Conservation (phyloP, 2,888 invertebrate genomes). For the Melitaea athalia region DNA sequence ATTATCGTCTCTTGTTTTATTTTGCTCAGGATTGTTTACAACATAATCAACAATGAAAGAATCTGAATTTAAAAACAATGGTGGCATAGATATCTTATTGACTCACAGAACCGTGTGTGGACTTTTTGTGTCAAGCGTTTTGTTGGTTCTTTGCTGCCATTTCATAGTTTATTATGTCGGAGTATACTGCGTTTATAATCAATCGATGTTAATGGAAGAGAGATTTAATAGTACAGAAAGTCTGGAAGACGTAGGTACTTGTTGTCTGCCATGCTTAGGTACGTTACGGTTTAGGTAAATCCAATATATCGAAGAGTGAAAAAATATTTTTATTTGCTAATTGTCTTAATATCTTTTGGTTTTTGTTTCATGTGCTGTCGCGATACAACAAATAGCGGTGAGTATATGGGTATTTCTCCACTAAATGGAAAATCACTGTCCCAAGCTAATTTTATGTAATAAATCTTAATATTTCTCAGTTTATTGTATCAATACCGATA, state of each 20-base stretch:
- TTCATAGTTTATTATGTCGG: slow-evolving; percentile 29
- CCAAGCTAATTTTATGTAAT: too few species aligned
- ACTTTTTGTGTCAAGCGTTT: slow-evolving; percentile 56
- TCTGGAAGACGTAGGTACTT: slow-evolving; percentile 69
- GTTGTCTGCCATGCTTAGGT: slow-evolving; percentile 75
- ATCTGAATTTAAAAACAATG: slow-evolving; percentile 70
- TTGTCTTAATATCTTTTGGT: slow-evolving; percentile 35
- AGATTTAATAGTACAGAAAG: slow-evolving; percentile 67
- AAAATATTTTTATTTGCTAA: not conserved
- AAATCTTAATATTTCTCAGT: too few species aligned
- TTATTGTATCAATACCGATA: too few species aligned
- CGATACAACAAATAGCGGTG: slow-evolving; percentile 62
- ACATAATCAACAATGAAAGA: slow-evolving; percentile 60
- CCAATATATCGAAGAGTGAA: not conserved
- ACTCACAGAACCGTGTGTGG: slow-evolving; percentile 62
- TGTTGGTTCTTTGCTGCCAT: slow-evolving; percentile 32
- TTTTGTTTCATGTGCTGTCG: slow-evolving; percentile 76
- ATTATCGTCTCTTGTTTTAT: slow-evolving; percentile 61
- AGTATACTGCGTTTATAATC: slow-evolving; percentile 20
- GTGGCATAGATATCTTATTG: slow-evolving; percentile 61
- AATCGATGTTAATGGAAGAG: slow-evolving; percentile 61
- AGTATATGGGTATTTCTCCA: too few species aligned
- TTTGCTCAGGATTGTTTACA: slow-evolving; percentile 56
- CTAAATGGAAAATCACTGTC: too few species aligned
- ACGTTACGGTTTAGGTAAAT: too few species aligned